These are phyloP conservation scores for Spheniscus mendiculus DNA, from an alignment of 2,113 vertebrate genomes.

Conservation along the genomic window DNA sequence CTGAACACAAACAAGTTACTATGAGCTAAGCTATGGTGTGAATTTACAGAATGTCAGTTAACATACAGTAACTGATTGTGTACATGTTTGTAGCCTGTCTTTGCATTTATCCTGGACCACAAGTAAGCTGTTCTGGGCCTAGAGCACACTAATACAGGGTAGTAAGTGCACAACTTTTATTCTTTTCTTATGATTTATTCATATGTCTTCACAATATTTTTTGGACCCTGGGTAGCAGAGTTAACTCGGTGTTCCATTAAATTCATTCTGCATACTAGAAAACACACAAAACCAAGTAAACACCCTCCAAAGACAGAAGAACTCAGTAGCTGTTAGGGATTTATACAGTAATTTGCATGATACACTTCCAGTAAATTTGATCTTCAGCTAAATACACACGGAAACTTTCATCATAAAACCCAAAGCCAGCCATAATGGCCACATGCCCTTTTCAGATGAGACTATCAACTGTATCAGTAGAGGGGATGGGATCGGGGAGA, in stretches of 20 bases:
- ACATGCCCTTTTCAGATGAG: neutral
- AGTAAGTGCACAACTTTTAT: neutral
- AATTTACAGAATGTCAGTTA: neutral
- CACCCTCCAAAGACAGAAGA: neutral
- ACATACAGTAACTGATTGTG: neutral
- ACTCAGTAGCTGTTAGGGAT: neutral
- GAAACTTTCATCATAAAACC: neutral
- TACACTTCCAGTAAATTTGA: neutral
- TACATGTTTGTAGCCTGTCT: neutral
- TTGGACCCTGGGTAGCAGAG: neutral
- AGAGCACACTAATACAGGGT: neutral
- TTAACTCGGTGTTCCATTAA: neutral
- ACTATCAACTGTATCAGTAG: neutral
- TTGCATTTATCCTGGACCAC: neutral
- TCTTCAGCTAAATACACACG: neutral
- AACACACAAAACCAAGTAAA: neutral
- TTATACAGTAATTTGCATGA: neutral
- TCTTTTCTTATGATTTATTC: neutral
- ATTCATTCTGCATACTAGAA: neutral
- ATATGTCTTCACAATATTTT: neutral
- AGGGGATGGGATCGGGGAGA: neutral
- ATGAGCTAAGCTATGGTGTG: neutral
- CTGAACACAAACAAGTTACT: conserved; percentile 20
- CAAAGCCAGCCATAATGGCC: neutral
- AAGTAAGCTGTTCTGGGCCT: neutral